Conservation (phyloP, 2,888 invertebrate species). For the Melolontha melolontha region DNA sequence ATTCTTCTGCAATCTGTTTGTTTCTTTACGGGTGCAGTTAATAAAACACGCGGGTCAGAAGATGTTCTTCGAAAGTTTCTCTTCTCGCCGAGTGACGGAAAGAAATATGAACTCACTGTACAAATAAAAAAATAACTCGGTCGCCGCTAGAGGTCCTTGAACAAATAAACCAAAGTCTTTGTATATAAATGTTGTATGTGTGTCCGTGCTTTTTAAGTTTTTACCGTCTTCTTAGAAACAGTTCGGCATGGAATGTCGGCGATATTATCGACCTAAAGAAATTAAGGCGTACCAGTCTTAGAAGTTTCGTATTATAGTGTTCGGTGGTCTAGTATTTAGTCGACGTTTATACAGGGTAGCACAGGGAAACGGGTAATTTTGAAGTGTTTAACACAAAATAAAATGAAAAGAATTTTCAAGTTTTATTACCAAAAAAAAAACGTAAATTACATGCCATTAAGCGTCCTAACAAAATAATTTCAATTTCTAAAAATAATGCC, state of each 20-base stretch:
- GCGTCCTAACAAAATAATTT: too few species aligned
- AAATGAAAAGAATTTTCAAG: too few species aligned
- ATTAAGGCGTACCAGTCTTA: background rate
- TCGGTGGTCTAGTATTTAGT: too few species aligned
- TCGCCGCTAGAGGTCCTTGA: slow-evolving; percentile 46
- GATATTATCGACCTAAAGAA: slow-evolving; percentile 10
- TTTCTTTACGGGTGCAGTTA: slow-evolving; percentile 34
- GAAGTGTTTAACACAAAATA: too few species aligned
- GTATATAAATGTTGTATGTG: slow-evolving; percentile 40
- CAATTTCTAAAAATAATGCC: too few species aligned
- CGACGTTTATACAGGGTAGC: too few species aligned
- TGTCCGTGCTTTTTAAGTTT: slow-evolving; percentile 30
- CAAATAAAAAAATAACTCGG: slow-evolving; percentile 51
- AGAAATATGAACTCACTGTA: slow-evolving; percentile 53
- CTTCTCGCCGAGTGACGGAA: slow-evolving; percentile 20
- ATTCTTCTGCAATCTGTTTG: slow-evolving; percentile 22
- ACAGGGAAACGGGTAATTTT: too few species aligned
- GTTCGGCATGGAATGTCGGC: slow-evolving; percentile 21
- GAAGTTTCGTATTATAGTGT: too few species aligned
- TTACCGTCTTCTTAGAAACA: slow-evolving; percentile 19
- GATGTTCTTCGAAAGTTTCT: slow-evolving; percentile 38
- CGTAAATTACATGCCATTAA: too few species aligned
- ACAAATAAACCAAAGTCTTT: slow-evolving; percentile 50
- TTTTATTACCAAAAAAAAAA: too few species aligned
- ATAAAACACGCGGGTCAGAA: slow-evolving; percentile 31